A percentile compares a stretch with the other conserved stretches of the same genome.
Evolutionary conservation across 2,113 vertebrate species (phyloP).

Genomic region (Thymallus thymallus): DNA sequence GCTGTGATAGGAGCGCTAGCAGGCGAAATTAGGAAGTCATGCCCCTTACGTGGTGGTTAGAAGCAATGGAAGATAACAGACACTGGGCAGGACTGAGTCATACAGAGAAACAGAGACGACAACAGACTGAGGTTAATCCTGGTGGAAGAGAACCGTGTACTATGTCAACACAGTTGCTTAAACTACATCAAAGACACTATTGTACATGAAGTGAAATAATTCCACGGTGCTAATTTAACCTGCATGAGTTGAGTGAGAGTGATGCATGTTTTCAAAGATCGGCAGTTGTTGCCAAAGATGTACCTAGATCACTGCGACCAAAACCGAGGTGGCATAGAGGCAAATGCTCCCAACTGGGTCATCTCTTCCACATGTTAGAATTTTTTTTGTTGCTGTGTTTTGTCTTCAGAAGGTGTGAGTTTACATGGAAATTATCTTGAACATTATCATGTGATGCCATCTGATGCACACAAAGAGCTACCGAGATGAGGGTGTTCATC

Average conservation of each 20-base stretch:
- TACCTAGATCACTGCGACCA: no score
- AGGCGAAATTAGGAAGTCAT: neutral
- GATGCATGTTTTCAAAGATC: neutral
- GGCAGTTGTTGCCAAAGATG: no score
- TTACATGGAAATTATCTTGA: neutral
- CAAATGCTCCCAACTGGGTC: constrained; percentile 19
- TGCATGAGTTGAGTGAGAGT: neutral
- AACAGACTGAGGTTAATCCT: neutral
- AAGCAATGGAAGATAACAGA: neutral
- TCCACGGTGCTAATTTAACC: neutral
- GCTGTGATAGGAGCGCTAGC: neutral
- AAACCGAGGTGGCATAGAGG: constrained; percentile 24
- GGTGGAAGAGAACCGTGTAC: neutral
- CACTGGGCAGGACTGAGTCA: neutral
- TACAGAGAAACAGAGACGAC: neutral
- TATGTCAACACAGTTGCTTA: no score
- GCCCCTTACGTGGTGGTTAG: neutral
- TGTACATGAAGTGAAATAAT: neutral
- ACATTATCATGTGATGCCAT: neutral
- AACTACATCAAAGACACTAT: neutral
- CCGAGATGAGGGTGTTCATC: no score
- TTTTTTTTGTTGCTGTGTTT: neutral
- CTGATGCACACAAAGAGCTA: neutral
- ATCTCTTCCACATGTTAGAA: constrained; percentile 23
- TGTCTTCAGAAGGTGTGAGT: neutral